These are phyloP conservation scores for Tenualosa ilisha DNA, from an alignment of 2,797 vertebrate genomes.

Conservation along the genomic window DNA sequence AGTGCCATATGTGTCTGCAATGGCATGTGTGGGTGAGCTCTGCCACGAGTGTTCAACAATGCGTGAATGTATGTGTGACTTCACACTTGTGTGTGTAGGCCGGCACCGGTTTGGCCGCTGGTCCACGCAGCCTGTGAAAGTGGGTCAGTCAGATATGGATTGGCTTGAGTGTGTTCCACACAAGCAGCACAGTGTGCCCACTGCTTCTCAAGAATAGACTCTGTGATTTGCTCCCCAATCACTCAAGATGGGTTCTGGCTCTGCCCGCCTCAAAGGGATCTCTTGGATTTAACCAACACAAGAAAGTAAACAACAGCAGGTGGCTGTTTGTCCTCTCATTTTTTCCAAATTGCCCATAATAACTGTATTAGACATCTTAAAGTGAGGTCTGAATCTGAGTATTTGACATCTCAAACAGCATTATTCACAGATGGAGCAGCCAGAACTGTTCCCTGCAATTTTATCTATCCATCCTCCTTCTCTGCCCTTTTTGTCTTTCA, in stretches of 20 bases:
- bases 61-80: constrained; percentile 12
- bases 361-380: background rate
- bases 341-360: constrained; percentile 9
- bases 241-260: background rate
- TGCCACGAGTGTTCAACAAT: background rate
- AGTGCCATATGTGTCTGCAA: background rate
- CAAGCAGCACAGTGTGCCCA: background rate
- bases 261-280: background rate
- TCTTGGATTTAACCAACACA: background rate
- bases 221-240: background rate
- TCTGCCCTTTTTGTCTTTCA: background rate
- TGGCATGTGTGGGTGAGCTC: background rate
- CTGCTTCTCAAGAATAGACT: background rate
- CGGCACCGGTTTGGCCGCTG: background rate
- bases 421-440: background rate
- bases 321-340: background rate
- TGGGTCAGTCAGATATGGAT: constrained; percentile 25
- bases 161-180: background rate
- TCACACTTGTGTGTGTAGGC: constrained; percentile 5
- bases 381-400: background rate
- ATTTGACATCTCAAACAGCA: background rate
- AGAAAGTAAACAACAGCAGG: constrained; percentile 1
- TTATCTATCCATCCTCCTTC: background rate
- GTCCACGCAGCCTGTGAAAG: background rate
- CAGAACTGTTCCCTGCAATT: background rate